A percentile compares a stretch with the other conserved stretches of the same genome.
Evolutionary conservation across 2,888 invertebrate species (phyloP).

Genomic region (Chrysomela aeneicollis): DNA sequence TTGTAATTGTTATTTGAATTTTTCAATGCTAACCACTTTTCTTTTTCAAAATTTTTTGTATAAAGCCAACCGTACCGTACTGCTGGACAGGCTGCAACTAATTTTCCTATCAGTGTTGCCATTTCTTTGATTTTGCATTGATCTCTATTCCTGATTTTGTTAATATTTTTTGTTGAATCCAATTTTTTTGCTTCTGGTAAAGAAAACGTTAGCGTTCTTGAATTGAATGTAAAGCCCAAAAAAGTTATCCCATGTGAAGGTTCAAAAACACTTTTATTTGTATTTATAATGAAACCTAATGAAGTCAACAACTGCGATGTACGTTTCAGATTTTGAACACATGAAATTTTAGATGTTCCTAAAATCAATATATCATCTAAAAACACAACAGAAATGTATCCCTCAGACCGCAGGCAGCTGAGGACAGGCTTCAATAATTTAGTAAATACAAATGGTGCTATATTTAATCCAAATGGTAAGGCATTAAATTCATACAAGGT

Average conservation of each 20-base stretch:
- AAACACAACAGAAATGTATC: slow-evolving; percentile 15
- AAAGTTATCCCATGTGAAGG: too few species aligned
- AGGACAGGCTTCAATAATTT: slow-evolving; percentile 28
- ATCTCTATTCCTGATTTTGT: not conserved
- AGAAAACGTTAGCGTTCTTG: slow-evolving; percentile 9
- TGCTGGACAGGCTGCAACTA: slow-evolving; percentile 38
- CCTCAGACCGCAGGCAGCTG: slow-evolving; percentile 6
- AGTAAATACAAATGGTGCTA: slow-evolving; percentile 30
- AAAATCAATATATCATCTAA: slow-evolving; percentile 20
- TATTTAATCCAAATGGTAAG: too few species aligned
- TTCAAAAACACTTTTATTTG: slow-evolving; percentile 21
- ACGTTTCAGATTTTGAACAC: not conserved
- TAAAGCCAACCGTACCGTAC: slow-evolving; percentile 36
- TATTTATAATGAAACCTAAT: slow-evolving; percentile 32
- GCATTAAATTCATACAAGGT: too few species aligned
- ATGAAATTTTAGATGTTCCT: not conserved
- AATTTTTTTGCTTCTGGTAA: slow-evolving; percentile 13
- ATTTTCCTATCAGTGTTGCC: slow-evolving; percentile 8
- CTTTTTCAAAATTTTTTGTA: slow-evolving; percentile 25
- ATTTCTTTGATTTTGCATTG: slow-evolving; percentile 22
- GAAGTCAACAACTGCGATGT: slow-evolving; percentile 14
- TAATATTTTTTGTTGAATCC: slow-evolving; percentile 8
- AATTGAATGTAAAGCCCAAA: too few species aligned
- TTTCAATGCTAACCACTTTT: slow-evolving; percentile 13
- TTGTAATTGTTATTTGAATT: slow-evolving; percentile 13